Percentiles rank a stretch among this genome's conserved stretches.
Evolutionary conservation across 2,888 invertebrate species (phyloP).

Genomic region (Sinopyrophorus schimmeli): DNA sequence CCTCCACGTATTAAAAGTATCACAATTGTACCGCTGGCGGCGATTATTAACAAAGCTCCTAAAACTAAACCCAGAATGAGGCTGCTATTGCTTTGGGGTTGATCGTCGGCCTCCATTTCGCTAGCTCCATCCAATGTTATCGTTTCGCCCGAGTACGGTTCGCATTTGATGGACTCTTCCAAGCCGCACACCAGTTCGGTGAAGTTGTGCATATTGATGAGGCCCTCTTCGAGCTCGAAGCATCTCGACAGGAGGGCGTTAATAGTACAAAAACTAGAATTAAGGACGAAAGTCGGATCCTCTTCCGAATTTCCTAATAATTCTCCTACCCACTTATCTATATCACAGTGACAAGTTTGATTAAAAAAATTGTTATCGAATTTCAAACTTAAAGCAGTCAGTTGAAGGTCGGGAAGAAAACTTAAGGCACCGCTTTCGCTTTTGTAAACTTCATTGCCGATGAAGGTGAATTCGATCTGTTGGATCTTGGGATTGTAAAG

Average conservation of each 20-base stretch:
- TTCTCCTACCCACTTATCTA: conserved; percentile 61
- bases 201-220: conserved; percentile 66
- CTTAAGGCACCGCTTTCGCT: conserved; percentile 60
- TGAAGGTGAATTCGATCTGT: conserved; percentile 56
- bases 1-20: conserved; percentile 61
- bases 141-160: conserved; percentile 56
- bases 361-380: conserved; percentile 68
- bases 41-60: conserved; percentile 60
- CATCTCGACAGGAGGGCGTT: conserved; percentile 63
- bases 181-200: conserved; percentile 64
- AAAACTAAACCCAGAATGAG: conserved; percentile 49
- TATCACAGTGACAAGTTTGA: conserved; percentile 65
- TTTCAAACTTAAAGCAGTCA: conserved; percentile 53
- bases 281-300: conserved; percentile 53
- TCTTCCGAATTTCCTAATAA: conserved; percentile 55
- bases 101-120: conserved; percentile 42
- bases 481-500: conserved; percentile 43
- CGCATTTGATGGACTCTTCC: conserved; percentile 61
- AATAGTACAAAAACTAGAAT: conserved; percentile 67
- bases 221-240: conserved; percentile 66
- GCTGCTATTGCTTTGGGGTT: conserved; percentile 39
- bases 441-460: conserved; percentile 62
- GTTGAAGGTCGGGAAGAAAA: conserved; percentile 61
- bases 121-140: conserved; percentile 48
- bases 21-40: conserved; percentile 58